A percentile compares a stretch with the other conserved stretches of the same genome.
Evolutionary conservation across 2,113 vertebrate genomes (phyloP).

Genomic region (Coryphaenoides rupestris): DNA sequence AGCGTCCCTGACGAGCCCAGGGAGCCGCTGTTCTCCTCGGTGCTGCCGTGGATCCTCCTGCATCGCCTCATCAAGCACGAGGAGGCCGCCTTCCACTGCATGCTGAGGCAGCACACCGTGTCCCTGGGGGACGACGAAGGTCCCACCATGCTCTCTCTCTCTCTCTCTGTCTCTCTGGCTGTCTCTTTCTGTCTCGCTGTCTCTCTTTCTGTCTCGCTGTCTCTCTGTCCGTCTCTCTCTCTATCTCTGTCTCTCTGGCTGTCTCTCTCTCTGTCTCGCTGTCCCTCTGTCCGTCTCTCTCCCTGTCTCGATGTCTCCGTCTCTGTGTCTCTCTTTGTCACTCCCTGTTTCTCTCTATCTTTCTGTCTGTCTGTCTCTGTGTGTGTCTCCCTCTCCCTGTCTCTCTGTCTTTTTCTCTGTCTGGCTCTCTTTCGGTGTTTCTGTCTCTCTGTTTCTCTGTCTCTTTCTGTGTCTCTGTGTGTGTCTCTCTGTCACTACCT

Average conservation of each 20-base stretch:
- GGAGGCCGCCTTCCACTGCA: slow-evolving; percentile 82
- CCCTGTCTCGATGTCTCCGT: background rate
- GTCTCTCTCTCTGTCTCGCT: background rate
- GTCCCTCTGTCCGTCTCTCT: slow-evolving; percentile 9
- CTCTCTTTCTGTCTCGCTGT: background rate
- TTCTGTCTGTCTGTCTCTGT: no score
- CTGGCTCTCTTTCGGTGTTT: no score
- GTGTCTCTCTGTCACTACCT: no score
- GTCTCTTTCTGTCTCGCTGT: background rate
- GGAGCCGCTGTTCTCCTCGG: slow-evolving; percentile 88
- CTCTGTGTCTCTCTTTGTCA: background rate
- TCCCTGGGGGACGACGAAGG: slow-evolving; percentile 79
- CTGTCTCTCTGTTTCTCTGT: no score
- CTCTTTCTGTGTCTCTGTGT: no score
- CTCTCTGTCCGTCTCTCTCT: no score
- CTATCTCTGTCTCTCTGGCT: no score
- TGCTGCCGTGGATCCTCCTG: slow-evolving; percentile 92
- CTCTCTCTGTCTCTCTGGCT: slow-evolving; percentile 7
- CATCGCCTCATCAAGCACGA: slow-evolving; percentile 91
- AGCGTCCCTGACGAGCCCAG: slow-evolving; percentile 86
- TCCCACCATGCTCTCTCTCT: no score
- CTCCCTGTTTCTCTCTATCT: no score
- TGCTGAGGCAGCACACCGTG: slow-evolving; percentile 81
- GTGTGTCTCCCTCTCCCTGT: no score
- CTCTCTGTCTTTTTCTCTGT: no score